Conservation (phyloP, 2,888 invertebrate species). For the Sipha maydis region DNA sequence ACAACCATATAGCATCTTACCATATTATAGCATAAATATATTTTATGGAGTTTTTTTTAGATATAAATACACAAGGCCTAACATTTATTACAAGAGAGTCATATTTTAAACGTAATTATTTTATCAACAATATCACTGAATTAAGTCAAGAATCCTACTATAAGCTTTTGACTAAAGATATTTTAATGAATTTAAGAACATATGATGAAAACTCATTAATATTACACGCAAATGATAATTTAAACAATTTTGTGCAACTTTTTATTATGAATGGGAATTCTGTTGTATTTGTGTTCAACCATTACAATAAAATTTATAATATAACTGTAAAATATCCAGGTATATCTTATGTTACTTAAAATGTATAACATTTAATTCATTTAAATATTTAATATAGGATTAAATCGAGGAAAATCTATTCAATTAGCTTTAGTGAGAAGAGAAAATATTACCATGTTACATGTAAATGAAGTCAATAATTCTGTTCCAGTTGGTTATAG, state of each 20-base stretch:
- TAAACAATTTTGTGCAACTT: conserved; percentile 92
- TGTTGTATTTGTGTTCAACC: conserved; percentile 86
- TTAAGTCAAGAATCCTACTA: conserved; percentile 74
- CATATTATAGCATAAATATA: not conserved
- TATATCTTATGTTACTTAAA: conserved; percentile 63
- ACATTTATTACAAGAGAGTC: conserved; percentile 86
- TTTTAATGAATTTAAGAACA: conserved; percentile 89
- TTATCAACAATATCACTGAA: conserved; percentile 72
- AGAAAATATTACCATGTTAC: conserved; percentile 75
- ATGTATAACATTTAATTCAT: conserved; percentile 8
- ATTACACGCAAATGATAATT: conserved; percentile 90
- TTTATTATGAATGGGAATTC: conserved; percentile 82
- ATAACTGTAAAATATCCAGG: conserved; percentile 79
- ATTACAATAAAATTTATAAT: conserved; percentile 81
- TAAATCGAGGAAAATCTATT: conserved; percentile 84
- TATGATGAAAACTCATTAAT: conserved; percentile 84
- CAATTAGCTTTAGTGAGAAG: conserved; percentile 85
- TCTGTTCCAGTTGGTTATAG: conserved; percentile 77
- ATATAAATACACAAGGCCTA: conserved; percentile 88
- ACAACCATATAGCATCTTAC: conserved; percentile 4
- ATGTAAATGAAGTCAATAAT: conserved; percentile 82
- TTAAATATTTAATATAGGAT: conserved; percentile 68
- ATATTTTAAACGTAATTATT: conserved; percentile 83
- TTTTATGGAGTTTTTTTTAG: conserved; percentile 70
- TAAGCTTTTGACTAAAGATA: conserved; percentile 81